Conservation (phyloP, 2,888 invertebrate species). For the Cryptosula pallasiana region DNA sequence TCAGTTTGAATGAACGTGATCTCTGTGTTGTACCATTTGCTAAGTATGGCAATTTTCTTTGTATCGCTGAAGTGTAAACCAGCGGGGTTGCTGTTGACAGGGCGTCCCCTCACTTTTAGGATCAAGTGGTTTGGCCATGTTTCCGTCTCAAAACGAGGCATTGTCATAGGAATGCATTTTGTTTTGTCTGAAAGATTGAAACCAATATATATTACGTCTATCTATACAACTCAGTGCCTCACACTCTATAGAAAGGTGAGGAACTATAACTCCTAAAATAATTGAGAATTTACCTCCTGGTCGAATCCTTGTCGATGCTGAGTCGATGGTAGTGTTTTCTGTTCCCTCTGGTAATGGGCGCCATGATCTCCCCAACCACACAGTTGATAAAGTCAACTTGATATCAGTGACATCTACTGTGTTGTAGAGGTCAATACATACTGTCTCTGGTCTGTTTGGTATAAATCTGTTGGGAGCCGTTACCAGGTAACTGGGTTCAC, state of each 20-base stretch:
- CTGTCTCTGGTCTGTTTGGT: neutral
- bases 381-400: neutral
- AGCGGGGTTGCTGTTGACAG: neutral
- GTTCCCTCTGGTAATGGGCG: neutral
- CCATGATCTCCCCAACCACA: neutral
- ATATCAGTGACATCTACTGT: neutral
- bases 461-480: conserved; percentile 21
- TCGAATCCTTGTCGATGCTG: neutral
- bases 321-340: neutral
- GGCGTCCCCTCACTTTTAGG: neutral
- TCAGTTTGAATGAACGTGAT: conserved; percentile 21
- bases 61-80: neutral
- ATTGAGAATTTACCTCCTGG: neutral
- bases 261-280: too few species aligned
- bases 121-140: neutral
- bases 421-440: conserved; percentile 18
- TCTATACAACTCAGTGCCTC: too few species aligned
- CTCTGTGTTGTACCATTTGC: neutral
- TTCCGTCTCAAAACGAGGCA: neutral
- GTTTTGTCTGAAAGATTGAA: neutral
- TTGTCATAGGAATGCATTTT: neutral
- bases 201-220: too few species aligned
- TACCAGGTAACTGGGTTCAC: conserved; percentile 10
- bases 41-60: neutral
- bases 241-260: too few species aligned